These are phyloP conservation scores for Anoura caudifer DNA, from an alignment of 2,113 vertebrate genomes.

Conservation along the genomic window DNA sequence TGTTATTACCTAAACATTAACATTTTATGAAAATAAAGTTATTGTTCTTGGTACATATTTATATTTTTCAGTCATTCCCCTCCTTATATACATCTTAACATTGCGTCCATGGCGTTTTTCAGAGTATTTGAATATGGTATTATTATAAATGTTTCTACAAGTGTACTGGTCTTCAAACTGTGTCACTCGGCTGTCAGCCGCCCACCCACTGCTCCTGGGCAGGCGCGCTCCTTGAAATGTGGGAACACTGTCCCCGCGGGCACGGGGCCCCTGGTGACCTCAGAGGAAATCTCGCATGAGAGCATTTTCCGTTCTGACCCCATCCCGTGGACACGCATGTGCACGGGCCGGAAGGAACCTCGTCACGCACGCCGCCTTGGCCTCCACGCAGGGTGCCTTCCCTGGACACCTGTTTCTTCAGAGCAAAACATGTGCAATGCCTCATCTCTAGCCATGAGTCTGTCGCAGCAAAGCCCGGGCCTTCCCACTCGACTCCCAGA, in stretches of 20 bases:
- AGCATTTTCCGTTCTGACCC: too few species aligned
- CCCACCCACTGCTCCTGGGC: too few species aligned
- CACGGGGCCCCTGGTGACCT: too few species aligned
- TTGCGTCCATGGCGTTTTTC: background rate
- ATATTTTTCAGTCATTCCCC: accelerated
- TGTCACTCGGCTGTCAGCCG: too few species aligned
- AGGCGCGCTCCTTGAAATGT: too few species aligned
- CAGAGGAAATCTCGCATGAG: too few species aligned
- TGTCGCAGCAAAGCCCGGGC: background rate
- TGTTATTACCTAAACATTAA: background rate
- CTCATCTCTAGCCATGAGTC: background rate
- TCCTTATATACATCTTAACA: accelerated
- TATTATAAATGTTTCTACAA: too few species aligned
- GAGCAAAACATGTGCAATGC: background rate
- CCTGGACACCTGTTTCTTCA: background rate
- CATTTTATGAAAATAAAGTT: background rate
- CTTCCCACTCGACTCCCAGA: too few species aligned
- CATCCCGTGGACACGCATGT: too few species aligned
- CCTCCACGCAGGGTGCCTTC: background rate
- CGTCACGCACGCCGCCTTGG: background rate
- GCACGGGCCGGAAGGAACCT: background rate
- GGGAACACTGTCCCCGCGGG: too few species aligned
- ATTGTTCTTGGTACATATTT: too few species aligned
- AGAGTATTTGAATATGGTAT: accelerated
- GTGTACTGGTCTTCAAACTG: too few species aligned